phyloP scores from a whole-genome alignment of 2,888 invertebrate genomes.

The Cenopis cana region DNA sequence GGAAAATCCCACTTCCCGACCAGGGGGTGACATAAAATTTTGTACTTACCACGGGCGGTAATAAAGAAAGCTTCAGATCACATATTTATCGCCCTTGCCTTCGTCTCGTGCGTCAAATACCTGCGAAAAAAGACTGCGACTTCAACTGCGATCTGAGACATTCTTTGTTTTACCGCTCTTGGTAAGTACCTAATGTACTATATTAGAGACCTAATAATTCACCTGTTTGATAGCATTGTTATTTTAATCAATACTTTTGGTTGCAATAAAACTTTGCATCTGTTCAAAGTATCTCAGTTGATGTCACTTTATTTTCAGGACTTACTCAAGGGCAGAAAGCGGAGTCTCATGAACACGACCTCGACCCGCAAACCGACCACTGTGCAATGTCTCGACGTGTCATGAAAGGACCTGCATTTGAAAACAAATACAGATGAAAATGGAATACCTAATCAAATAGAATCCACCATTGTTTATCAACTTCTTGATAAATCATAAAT shows the following conservation, averaged over 20 bases:
- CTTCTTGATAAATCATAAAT: too few relatives aligned
- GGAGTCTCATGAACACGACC: not conserved
- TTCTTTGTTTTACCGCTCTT: too few relatives aligned
- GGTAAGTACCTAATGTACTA: too few relatives aligned
- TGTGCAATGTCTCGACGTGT: conserved; percentile 8
- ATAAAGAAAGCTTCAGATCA: too few relatives aligned
- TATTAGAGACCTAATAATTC: too few relatives aligned
- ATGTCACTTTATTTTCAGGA: conserved; percentile 53
- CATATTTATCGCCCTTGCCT: too few relatives aligned
- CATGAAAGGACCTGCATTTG: conserved; percentile 13
- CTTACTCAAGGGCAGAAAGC: conserved; percentile 53
- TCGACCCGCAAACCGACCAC: conserved; percentile 16
- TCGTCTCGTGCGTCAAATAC: too few relatives aligned
- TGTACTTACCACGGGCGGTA: too few relatives aligned
- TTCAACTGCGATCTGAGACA: too few relatives aligned
- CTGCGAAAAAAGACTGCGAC: too few relatives aligned
- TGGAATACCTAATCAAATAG: not conserved
- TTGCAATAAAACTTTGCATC: not conserved
- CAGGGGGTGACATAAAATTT: too few relatives aligned
- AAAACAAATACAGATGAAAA: conserved; percentile 5
- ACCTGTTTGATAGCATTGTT: not conserved
- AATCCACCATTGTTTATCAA: not conserved
- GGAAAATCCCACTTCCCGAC: too few relatives aligned
- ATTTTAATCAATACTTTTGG: not conserved
- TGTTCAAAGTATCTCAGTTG: not conserved